Base-by-base conservation (phyloP, 1,140 invertebrate genomes). In the Drosophila saltans region DNA sequence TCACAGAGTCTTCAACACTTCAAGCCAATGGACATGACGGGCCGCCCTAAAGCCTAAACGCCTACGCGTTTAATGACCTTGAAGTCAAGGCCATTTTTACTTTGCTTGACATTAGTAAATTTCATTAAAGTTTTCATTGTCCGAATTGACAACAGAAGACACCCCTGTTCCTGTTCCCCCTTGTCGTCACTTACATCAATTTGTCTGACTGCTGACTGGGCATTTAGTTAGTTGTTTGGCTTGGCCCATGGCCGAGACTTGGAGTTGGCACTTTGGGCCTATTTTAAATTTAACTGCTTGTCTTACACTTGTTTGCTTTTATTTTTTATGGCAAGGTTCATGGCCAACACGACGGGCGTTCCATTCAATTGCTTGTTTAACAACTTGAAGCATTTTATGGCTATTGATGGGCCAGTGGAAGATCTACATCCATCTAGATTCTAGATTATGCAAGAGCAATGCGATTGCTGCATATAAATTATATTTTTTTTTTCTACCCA, bases 381-480 rank as follows among this genome's bases (percentile, higher is more conserved):
- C 76, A 74, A 39, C 36, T 62, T 40, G 64, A 70, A 71, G 56
- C 59, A 28, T 55, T 74, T 78, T 66, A 72, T 61, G 84, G 52
- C 75, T 56, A 39, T 73, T 59, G 66, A 72, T 48, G 60, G 45
- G 62, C 40, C 40, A 75, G 70, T 62, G 30, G 30, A 30, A 30
- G 28, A 36, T 36, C 33, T 36, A 30, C 2, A 36, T 36, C 33
- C 6, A 7, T 36, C 33, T 36, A 56, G 16, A 16, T 16, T 26
- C 52, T 36, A 56, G 52, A 76, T 80, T 81, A 70, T 70, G 62
- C 79, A 57, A 66, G 63, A 33, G 24, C 16, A 64, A 52, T 36
- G 67, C 66, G 61, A 56, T 68, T 59, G 68, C 55, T 76, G 73
- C 72, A 86, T 86, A 77, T 78, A 88, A 86, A 86, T 88, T 77